Conservation (phyloP, 1,140 invertebrate genomes). For the Drosophila aff. region DNA sequence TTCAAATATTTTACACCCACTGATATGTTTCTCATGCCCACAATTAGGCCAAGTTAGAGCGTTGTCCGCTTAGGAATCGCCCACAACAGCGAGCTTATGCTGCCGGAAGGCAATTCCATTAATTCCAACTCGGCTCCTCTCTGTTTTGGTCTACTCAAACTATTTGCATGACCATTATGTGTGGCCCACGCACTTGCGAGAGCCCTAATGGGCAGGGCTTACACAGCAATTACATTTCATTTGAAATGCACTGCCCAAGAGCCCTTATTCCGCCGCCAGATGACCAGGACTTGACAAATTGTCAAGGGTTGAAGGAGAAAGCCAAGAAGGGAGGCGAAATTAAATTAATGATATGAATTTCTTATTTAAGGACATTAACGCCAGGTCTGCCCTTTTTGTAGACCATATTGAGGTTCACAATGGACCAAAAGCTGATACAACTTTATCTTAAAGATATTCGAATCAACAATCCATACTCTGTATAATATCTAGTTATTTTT, state of each 20-base stretch:
- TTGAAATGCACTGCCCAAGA: slow-evolving; percentile 53
- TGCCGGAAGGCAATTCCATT: slow-evolving; percentile 51
- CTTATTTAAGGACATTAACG: slow-evolving; percentile 71
- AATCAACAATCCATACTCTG: neutral
- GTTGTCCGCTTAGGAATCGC: slow-evolving; percentile 4
- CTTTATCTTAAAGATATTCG: no score
- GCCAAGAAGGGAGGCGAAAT: slow-evolving; percentile 36
- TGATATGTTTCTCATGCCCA: slow-evolving; percentile 2
- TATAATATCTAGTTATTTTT: neutral
- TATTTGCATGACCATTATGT: slow-evolving; percentile 50
- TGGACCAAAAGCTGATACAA: no score
- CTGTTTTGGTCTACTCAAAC: slow-evolving; percentile 37
- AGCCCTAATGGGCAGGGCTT: slow-evolving; percentile 42
- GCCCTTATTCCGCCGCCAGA: slow-evolving; percentile 1
- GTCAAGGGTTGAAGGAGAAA: slow-evolving; percentile 4
- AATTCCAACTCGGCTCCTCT: slow-evolving; percentile 19
- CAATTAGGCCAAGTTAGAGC: slow-evolving; percentile 22
- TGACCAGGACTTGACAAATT: slow-evolving; percentile 48
- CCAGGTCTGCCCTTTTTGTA: slow-evolving; percentile 9
- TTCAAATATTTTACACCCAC: neutral
- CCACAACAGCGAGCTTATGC: slow-evolving; percentile 22
- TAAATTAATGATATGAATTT: slow-evolving; percentile 80
- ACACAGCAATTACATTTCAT: slow-evolving; percentile 68
- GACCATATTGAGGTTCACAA: neutral
- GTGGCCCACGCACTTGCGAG: slow-evolving; percentile 35